phyloP scores from a whole-genome alignment of 2,113 vertebrate species.

The Zosterops lateralis region DNA sequence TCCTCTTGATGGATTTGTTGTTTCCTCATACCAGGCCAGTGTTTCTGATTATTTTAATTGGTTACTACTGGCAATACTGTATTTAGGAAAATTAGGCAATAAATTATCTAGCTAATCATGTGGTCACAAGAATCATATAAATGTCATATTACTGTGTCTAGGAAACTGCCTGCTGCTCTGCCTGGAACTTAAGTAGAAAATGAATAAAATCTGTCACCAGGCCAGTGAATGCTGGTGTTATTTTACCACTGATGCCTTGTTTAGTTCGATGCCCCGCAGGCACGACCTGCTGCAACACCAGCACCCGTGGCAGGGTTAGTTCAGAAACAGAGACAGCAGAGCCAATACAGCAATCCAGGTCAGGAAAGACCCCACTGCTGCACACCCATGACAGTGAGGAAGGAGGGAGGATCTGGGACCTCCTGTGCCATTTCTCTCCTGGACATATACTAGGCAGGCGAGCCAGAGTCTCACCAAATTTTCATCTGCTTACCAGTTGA shows the following conservation, averaged over 20 bases:
- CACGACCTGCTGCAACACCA: not conserved
- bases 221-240: not conserved
- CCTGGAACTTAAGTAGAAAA: not conserved
- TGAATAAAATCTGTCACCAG: not conserved
- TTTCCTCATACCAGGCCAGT: not conserved
- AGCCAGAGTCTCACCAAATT: not conserved
- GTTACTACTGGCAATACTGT: not conserved
- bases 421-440: not conserved
- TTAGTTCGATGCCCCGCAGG: not conserved
- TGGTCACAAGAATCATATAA: not conserved
- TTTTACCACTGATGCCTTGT: not conserved
- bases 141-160: not conserved
- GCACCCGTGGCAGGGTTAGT: rapidly evolving
- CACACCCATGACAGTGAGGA: rapidly evolving
- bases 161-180: not conserved
- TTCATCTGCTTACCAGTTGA: not conserved
- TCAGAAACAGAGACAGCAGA: not conserved
- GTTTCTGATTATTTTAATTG: not conserved
- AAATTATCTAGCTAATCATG: not conserved
- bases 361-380: not conserved
- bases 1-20: not conserved
- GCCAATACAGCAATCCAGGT: rapidly evolving
- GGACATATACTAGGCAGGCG: rapidly evolving
- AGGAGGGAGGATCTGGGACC: not conserved
- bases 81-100: slow-evolving; percentile 1